Percentiles rank a stretch among this genome's conserved stretches.
Evolutionary conservation across 1,140 invertebrate species (phyloP).

Genomic region (Eriocheir sinensis): DNA sequence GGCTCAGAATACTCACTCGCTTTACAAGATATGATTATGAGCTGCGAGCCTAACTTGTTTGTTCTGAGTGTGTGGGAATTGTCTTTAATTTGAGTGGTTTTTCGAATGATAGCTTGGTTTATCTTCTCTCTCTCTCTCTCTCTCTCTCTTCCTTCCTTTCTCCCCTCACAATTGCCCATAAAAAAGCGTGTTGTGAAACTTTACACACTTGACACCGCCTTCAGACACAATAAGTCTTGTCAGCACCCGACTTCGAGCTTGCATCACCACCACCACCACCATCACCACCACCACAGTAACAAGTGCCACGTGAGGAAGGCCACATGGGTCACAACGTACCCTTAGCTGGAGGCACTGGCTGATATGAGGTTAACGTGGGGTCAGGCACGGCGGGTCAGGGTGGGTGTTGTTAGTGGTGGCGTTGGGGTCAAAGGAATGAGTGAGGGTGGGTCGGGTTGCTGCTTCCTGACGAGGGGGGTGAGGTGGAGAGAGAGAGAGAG

Average conservation of each 20-base stretch:
- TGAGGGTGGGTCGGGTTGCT: neutral
- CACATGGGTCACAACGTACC: neutral
- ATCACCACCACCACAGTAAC: conserved; percentile 29
- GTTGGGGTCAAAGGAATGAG: neutral
- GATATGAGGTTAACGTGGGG: neutral
- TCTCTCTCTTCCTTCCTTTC: neutral
- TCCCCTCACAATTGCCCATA: too few relatives aligned
- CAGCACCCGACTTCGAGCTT: neutral
- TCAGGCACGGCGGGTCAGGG: neutral
- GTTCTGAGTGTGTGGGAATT: too few relatives aligned
- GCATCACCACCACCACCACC: neutral
- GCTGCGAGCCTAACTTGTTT: too few relatives aligned
- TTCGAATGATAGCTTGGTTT: too few relatives aligned
- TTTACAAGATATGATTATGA: too few relatives aligned
- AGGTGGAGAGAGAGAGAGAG: neutral
- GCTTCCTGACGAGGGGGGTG: neutral
- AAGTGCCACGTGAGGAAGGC: too few relatives aligned
- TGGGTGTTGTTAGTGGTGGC: neutral
- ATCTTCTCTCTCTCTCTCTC: neutral
- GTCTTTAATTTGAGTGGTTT: too few relatives aligned
- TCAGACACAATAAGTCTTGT: neutral
- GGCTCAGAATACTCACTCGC: too few relatives aligned
- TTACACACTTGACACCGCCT: too few relatives aligned
- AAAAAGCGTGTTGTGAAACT: too few relatives aligned
- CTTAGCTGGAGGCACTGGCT: neutral